phyloP scores from a whole-genome alignment of 2,797 vertebrate species.

The Gouania willdenowi region DNA sequence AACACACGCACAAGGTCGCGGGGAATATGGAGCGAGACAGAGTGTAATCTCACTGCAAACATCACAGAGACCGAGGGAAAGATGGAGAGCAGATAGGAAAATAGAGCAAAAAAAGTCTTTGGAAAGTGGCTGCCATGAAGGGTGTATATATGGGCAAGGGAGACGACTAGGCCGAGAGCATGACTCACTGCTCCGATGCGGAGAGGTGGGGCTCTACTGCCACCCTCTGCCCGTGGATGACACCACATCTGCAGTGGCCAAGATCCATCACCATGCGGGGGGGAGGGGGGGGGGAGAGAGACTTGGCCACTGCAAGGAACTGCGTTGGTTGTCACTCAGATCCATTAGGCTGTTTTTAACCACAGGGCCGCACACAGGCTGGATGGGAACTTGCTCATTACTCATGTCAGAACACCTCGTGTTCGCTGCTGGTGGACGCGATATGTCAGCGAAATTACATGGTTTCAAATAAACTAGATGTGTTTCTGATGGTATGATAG shows the following conservation, averaged over 20 bases:
- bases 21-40: slow-evolving; percentile 20
- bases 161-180: slow-evolving; percentile 46
- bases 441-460: slow-evolving; percentile 21
- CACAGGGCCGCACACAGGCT: slow-evolving; percentile 13
- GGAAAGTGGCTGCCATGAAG: slow-evolving; percentile 61
- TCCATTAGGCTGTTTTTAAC: slow-evolving; percentile 40
- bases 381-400: slow-evolving; percentile 27
- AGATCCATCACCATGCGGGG: slow-evolving; percentile 24
- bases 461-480: slow-evolving; percentile 16
- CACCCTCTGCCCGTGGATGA: slow-evolving; percentile 45
- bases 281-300: slow-evolving; percentile 11
- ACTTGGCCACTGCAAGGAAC: slow-evolving; percentile 21
- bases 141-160: slow-evolving; percentile 34
- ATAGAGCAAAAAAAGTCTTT: slow-evolving; percentile 54
- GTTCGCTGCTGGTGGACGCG: slow-evolving; percentile 8
- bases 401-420: slow-evolving; percentile 20
- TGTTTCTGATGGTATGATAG: slow-evolving; percentile 15
- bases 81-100: slow-evolving; percentile 30
- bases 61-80: slow-evolving; percentile 38
- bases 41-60: slow-evolving; percentile 53
- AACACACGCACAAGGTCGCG: slow-evolving; percentile 11
- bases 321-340: slow-evolving; percentile 36
- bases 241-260: slow-evolving; percentile 64
- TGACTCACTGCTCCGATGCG: slow-evolving; percentile 53
- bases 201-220: slow-evolving; percentile 63